Conservation (phyloP, 2,888 invertebrate genomes). For the Pyrocoelia pectoralis region DNA sequence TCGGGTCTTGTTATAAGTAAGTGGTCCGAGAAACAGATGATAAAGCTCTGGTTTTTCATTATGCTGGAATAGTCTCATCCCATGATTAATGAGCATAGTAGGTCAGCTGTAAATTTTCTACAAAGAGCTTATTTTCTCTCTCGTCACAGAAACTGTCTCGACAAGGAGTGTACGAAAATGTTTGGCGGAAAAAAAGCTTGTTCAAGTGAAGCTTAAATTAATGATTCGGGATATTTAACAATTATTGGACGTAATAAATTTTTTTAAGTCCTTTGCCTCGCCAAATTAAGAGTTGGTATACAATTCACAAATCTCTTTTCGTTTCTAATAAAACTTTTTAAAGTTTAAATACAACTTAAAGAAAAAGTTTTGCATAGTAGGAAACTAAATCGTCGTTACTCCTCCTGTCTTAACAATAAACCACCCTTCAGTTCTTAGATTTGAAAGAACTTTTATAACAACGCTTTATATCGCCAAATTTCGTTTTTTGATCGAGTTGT, state of each 20-base stretch:
- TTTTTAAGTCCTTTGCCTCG: conserved; percentile 5
- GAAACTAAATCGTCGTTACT: conserved; percentile 44
- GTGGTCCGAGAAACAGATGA: conserved; percentile 51
- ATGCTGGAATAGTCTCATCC: conserved; percentile 47
- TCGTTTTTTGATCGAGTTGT: conserved; percentile 31
- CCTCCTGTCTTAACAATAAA: conserved; percentile 36
- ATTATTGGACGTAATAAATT: conserved; percentile 23
- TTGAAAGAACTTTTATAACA: conserved; percentile 42
- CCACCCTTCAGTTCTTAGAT: conserved; percentile 35
- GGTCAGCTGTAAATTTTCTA: conserved; percentile 52
- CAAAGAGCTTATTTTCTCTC: conserved; percentile 41
- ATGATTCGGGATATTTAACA: conserved; percentile 32
- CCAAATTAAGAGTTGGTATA: not conserved
- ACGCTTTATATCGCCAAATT: conserved; percentile 43
- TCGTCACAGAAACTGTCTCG: conserved; percentile 29
- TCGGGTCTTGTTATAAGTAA: conserved; percentile 49
- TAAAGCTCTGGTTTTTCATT: conserved; percentile 53
- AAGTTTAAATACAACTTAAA: not conserved
- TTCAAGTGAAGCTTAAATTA: conserved; percentile 33
- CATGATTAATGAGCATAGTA: conserved; percentile 51
- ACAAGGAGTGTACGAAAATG: conserved; percentile 22
- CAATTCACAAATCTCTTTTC: conserved; percentile 1
- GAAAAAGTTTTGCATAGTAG: conserved; percentile 5
- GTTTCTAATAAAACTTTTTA: not conserved
- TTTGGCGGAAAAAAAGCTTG: conserved; percentile 22